These are phyloP conservation scores for Onychorhynchus coronatus DNA, from an alignment of 2,113 vertebrate genomes.

Conservation along the genomic window DNA sequence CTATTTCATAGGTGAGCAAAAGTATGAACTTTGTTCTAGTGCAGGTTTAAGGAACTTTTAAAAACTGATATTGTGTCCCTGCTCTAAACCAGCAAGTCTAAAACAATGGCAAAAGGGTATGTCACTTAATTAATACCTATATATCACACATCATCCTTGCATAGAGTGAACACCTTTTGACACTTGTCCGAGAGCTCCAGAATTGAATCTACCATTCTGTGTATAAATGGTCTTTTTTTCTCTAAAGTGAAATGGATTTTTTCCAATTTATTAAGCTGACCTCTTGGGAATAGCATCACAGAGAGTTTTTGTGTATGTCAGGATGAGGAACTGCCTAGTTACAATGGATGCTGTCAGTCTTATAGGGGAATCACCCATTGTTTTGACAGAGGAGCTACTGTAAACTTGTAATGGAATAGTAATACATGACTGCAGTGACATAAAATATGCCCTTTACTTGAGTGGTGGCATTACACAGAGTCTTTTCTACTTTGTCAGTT, in stretches of 20 bases:
- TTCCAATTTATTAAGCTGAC: neutral
- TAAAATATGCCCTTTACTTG: neutral
- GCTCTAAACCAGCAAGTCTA: neutral
- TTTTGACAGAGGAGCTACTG: neutral
- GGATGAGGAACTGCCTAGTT: neutral
- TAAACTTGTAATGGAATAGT: neutral
- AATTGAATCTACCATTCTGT: neutral
- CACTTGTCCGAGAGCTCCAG: neutral
- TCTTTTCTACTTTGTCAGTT: neutral
- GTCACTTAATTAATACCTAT: neutral
- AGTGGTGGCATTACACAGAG: neutral
- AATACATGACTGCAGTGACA: neutral
- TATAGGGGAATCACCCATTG: neutral
- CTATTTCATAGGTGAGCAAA: neutral
- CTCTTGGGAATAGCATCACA: neutral
- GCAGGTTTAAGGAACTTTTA: neutral
- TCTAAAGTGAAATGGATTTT: neutral
- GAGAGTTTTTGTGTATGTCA: neutral
- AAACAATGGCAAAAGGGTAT: neutral
- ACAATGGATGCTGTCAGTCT: neutral
- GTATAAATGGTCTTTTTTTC: neutral
- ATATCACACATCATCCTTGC: neutral
- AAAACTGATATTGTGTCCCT: neutral
- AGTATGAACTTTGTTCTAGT: neutral
- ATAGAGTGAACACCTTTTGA: neutral